Conservation (phyloP, 2,888 invertebrate species). For the Plagiodera versicolora region DNA sequence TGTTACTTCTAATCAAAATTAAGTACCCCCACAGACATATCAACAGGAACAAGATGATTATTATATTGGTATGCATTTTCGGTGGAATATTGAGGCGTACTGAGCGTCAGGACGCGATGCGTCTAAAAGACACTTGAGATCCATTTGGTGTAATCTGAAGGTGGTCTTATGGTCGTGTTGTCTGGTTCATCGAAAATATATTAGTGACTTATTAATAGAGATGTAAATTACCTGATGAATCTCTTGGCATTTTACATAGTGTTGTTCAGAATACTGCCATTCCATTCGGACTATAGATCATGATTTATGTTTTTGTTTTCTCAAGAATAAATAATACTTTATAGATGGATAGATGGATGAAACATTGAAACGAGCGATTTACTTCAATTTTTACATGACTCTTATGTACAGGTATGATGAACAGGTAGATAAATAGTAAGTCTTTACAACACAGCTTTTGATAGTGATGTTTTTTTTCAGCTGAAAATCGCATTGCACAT, state of each 20-base stretch:
- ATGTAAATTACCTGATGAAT: slow-evolving; percentile 10
- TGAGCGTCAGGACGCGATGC: slow-evolving; percentile 43
- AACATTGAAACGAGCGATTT: not conserved
- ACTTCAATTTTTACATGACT: not conserved
- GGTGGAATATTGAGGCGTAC: slow-evolving; percentile 21
- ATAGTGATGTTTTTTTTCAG: slow-evolving; percentile 17
- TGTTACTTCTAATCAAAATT: slow-evolving; percentile 31
- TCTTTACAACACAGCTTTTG: slow-evolving; percentile 9
- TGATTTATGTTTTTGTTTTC: too few species aligned
- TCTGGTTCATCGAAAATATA: slow-evolving; percentile 19
- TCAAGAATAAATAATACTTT: too few species aligned
- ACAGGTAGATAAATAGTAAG: not conserved
- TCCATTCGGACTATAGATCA: too few species aligned
- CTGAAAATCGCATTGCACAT: slow-evolving; percentile 64
- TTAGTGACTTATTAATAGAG: slow-evolving; percentile 23
- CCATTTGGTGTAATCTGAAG: slow-evolving; percentile 42
- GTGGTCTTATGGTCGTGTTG: slow-evolving; percentile 28
- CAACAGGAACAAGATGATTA: slow-evolving; percentile 35
- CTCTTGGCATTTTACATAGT: not conserved
- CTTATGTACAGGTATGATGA: not conserved
- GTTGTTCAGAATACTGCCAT: not conserved
- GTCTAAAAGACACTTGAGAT: slow-evolving; percentile 47
- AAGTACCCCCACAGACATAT: slow-evolving; percentile 38
- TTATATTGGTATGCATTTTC: slow-evolving; percentile 32
- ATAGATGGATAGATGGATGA: too few species aligned